Percentiles rank a stretch among this genome's conserved stretches.
phyloP scores from a whole-genome alignment of 1,140 invertebrate species.

The Lordiphosa mommai region DNA sequence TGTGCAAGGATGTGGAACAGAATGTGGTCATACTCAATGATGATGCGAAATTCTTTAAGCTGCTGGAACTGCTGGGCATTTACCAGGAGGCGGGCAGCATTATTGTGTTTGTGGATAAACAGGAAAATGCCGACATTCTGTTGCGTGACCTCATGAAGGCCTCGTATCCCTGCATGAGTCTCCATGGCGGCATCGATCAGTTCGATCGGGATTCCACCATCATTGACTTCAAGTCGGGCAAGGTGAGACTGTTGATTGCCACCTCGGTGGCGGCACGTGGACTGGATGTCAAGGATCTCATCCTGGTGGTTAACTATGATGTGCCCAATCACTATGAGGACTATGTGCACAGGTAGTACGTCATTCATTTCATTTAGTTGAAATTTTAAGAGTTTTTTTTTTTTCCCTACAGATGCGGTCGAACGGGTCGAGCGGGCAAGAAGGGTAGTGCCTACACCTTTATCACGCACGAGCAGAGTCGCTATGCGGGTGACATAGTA shows the following conservation, averaged over 20 bases:
- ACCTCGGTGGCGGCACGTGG: slow-evolving; percentile 98
- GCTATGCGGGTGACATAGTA: slow-evolving; percentile 95
- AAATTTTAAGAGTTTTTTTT: background rate
- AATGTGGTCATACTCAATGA: slow-evolving; percentile 96
- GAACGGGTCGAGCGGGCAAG: slow-evolving; percentile 96
- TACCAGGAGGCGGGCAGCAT: slow-evolving; percentile 96
- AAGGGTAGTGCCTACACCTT: slow-evolving; percentile 99
- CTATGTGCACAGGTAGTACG: slow-evolving; percentile 92
- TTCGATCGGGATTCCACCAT: slow-evolving; percentile 99
- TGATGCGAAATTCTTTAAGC: slow-evolving; percentile 98
- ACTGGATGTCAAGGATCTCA: slow-evolving; percentile 98
- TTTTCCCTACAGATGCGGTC: slow-evolving; percentile 87
- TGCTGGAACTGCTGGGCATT: slow-evolving; percentile 96
- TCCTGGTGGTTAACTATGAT: slow-evolving; percentile 99
- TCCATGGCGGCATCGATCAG: slow-evolving; percentile 99
- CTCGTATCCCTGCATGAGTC: slow-evolving; percentile 95
- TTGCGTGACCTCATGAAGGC: slow-evolving; percentile 98
- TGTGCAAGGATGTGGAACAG: slow-evolving; percentile 99
- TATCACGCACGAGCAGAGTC: slow-evolving; percentile 95
- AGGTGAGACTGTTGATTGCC: slow-evolving; percentile 91
- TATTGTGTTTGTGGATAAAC: slow-evolving; percentile 99
- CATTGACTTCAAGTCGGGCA: slow-evolving; percentile 97
- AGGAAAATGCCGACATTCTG: slow-evolving; percentile 97
- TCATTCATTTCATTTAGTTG: too few relatives aligned
- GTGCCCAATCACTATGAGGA: slow-evolving; percentile 99